A percentile compares a stretch with the other conserved stretches of the same genome.
Conservation (phyloP, 1,140 invertebrate species). For the Papilio polytes region DNA sequence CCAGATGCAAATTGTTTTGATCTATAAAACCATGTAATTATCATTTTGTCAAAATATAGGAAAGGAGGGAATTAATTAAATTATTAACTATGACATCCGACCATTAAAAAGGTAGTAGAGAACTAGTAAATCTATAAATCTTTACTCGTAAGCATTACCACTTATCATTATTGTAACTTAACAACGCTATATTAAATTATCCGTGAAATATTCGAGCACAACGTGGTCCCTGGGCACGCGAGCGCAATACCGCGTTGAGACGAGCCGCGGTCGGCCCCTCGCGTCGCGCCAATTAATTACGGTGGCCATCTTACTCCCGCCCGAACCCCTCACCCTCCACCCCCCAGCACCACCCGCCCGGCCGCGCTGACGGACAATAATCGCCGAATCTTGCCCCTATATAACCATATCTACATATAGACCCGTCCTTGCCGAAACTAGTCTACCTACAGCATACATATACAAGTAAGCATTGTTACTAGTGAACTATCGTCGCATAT, state of each 20-base stretch:
- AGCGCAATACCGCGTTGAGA: conserved; percentile 76
- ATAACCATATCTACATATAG: conserved; percentile 43
- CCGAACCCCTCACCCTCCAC: conserved; percentile 44
- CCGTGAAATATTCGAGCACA: conserved; percentile 5
- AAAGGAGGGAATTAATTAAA: too few relatives aligned
- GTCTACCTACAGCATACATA: conserved; percentile 31
- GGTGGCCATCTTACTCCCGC: conserved; percentile 78
- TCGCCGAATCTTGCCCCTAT: conserved; percentile 73
- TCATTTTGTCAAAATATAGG: too few relatives aligned
- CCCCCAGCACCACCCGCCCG: conserved; percentile 42
- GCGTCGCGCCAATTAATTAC: conserved; percentile 83
- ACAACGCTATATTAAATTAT: too few relatives aligned
- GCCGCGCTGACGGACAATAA: conserved; percentile 76
- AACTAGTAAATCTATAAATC: too few relatives aligned
- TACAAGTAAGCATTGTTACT: conserved; percentile 20
- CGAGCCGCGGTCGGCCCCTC: conserved; percentile 79
- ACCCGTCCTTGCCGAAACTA: conserved; percentile 32
- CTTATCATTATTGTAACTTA: too few relatives aligned
- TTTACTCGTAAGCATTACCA: too few relatives aligned
- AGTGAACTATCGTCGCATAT: neutral
- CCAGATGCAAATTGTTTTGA: neutral
- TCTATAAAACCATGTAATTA: too few relatives aligned
- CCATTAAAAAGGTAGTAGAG: too few relatives aligned
- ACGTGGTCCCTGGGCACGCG: conserved; percentile 53
- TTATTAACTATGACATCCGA: too few relatives aligned